Percentiles rank a stretch among this genome's conserved stretches.
Evolutionary conservation across 2,797 vertebrate genomes (phyloP).

Genomic region (Bufotes viridis): DNA sequence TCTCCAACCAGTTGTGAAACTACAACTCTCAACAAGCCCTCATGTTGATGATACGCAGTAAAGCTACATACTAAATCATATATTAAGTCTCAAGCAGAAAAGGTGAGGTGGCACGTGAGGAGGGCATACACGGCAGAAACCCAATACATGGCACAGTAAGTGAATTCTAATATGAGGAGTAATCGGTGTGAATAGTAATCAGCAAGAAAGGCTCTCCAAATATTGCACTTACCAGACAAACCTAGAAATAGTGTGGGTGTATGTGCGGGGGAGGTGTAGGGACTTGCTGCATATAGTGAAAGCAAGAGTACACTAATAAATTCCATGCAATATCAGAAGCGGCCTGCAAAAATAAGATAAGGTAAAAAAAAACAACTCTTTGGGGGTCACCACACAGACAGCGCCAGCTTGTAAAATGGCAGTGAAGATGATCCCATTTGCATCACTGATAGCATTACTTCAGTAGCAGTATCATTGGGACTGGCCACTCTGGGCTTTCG

Average conservation of each 20-base stretch:
- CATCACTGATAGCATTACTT: not conserved
- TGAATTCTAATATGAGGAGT: conserved; percentile 7
- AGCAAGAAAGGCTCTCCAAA: not conserved
- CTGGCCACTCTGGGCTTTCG: not conserved
- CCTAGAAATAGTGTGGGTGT: conserved; percentile 22
- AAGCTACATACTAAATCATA: not conserved
- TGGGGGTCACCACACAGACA: not conserved
- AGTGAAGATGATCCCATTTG: not conserved
- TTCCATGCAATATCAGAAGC: not conserved
- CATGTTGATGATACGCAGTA: not conserved
- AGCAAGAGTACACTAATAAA: not conserved
- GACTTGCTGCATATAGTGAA: not conserved
- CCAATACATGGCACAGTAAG: not conserved
- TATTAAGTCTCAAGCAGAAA: not conserved
- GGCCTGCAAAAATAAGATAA: too few species aligned
- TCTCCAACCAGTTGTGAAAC: too few species aligned
- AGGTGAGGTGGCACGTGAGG: not conserved
- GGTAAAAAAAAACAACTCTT: too few species aligned
- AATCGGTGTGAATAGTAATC: conserved; percentile 9
- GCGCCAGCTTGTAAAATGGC: not conserved
- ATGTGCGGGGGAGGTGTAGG: not conserved
- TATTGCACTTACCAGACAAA: conserved; percentile 12
- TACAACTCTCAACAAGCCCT: not conserved
- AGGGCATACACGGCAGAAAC: not conserved
- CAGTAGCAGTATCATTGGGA: not conserved